These are phyloP conservation scores for Hystrix cristata DNA, from an alignment of 2,113 vertebrate genomes.

Conservation along the genomic window DNA sequence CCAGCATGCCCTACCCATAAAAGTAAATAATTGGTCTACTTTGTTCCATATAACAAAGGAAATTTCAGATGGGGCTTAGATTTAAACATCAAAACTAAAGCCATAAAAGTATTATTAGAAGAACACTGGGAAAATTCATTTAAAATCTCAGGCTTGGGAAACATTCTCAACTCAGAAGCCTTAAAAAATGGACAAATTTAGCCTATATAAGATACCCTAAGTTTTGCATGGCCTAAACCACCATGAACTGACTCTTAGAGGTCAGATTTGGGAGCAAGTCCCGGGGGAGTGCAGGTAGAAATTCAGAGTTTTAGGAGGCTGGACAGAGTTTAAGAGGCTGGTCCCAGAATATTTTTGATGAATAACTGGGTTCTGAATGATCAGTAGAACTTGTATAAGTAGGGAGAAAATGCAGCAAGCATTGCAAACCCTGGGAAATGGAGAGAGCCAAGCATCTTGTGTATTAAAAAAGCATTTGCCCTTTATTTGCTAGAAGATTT, in stretches of 20 bases:
- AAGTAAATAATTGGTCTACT: not conserved
- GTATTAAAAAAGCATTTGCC: not conserved
- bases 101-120: no score
- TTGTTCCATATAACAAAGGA: not conserved
- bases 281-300: not conserved
- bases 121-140: not conserved
- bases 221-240: not conserved
- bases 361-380: not conserved
- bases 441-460: not conserved
- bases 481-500: not conserved
- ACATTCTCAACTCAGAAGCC: not conserved
- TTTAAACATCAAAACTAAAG: not conserved
- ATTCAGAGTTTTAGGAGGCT: not conserved
- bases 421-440: not conserved
- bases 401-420: not conserved
- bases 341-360: not conserved
- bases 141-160: not conserved
- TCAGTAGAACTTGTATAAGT: not conserved
- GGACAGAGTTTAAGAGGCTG: not conserved
- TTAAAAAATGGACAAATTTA: not conserved
- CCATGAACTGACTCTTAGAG: not conserved
- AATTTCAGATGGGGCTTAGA: constrained; percentile 14
- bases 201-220: not conserved
- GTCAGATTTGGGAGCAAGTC: not conserved
- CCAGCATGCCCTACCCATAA: not conserved